Evolutionary conservation across 2,797 vertebrate genomes (phyloP).

Genomic region (Protonibea diacanthus): DNA sequence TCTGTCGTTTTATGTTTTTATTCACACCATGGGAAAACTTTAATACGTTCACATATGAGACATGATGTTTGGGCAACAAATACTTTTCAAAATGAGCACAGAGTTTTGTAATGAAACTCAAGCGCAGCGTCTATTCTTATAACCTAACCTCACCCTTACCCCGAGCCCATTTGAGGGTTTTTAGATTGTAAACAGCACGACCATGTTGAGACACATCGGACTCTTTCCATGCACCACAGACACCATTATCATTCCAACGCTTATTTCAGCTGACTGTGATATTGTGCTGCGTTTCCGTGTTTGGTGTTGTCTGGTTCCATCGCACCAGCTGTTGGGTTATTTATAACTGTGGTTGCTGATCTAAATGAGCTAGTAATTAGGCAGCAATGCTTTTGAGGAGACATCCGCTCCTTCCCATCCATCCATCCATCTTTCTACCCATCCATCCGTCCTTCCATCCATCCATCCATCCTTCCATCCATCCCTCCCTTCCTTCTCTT

Average conservation of each 20-base stretch:
- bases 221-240: conserved; percentile 51
- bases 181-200: conserved; percentile 61
- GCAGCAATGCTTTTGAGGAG: conserved; percentile 79
- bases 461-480: not conserved
- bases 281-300: conserved; percentile 72
- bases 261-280: conserved; percentile 71
- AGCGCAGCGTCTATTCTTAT: conserved; percentile 41
- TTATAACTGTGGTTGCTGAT: conserved; percentile 81
- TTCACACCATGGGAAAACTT: not conserved
- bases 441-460: conserved; percentile 26
- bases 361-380: conserved; percentile 85
- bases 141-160: conserved; percentile 39
- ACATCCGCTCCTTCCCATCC: conserved; percentile 68
- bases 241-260: conserved; percentile 73
- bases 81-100: not conserved
- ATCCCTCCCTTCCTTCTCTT: conserved; percentile 40
- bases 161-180: conserved; percentile 37
- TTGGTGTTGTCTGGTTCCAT: conserved; percentile 78
- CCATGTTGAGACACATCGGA: conserved; percentile 66
- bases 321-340: conserved; percentile 84
- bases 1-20: not conserved
- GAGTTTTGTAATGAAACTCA: conserved; percentile 24
- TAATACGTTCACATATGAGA: not conserved
- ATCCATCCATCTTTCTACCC: conserved; percentile 45
- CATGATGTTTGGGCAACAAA: conserved; percentile 11